A percentile compares a stretch with the other conserved stretches of the same genome.
Evolutionary conservation across 2,113 vertebrate species (phyloP).

Genomic region (Python bivittatus): DNA sequence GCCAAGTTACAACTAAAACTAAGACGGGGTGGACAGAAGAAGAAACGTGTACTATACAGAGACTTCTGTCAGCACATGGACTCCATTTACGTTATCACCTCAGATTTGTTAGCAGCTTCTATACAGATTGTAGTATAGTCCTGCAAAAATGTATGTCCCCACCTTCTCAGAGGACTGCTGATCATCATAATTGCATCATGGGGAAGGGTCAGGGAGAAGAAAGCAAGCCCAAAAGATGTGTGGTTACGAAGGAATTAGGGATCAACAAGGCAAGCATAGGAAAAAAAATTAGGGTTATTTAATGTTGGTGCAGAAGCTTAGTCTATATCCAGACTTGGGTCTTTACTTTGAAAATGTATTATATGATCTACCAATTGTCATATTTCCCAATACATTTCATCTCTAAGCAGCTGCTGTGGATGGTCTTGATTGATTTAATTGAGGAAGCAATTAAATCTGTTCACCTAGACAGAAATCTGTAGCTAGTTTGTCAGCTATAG

Average conservation of each 20-base stretch:
- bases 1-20: not conserved
- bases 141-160: not conserved
- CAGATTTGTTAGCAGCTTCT: not conserved
- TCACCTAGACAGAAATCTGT: not conserved
- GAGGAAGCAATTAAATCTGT: not conserved
- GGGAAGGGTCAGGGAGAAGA: not conserved
- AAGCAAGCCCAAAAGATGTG: not conserved
- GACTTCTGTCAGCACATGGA: not conserved
- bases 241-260: not conserved
- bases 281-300: not conserved
- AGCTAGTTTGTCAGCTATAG: conserved; percentile 3
- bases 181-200: not conserved
- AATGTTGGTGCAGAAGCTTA: not conserved
- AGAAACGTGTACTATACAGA: not conserved
- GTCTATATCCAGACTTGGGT: not conserved
- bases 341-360: not conserved
- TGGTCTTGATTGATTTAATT: not conserved
- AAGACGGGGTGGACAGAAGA: not conserved
- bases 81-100: not conserved
- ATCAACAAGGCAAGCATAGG: not conserved
- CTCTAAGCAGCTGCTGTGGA: not conserved
- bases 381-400: not conserved
- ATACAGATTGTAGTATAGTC: not conserved
- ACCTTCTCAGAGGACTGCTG: not conserved
- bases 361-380: not conserved